Evolutionary conservation across 2,113 vertebrate genomes (phyloP).

Genomic region (Acinonyx jubatus): DNA sequence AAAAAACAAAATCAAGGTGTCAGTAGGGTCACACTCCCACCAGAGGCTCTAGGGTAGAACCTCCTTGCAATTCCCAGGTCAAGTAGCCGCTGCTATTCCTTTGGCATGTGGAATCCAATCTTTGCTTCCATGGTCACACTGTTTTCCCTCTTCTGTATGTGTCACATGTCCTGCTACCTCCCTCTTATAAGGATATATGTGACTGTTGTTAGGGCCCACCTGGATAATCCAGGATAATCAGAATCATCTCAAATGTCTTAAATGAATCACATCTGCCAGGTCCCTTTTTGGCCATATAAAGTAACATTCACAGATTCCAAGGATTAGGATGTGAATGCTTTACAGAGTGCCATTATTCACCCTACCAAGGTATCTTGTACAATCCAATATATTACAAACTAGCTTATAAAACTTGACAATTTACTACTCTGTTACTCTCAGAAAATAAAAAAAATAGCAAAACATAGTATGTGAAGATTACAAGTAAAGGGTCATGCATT

Average conservation of each 20-base stretch:
- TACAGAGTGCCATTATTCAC: not conserved
- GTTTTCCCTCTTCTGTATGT: not conserved
- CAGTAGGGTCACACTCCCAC: not conserved
- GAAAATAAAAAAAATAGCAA: slow-evolving; percentile 34
- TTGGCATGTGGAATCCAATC: not conserved
- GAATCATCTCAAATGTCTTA: not conserved
- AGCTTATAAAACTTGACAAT: not conserved
- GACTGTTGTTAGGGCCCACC: not conserved
- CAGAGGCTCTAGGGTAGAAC: not conserved
- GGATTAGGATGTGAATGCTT: not conserved
- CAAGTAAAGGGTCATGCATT: not conserved
- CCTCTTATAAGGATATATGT: not conserved
- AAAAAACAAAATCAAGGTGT: not conserved
- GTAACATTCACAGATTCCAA: not conserved
- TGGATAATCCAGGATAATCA: not conserved
- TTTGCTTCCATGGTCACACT: not conserved
- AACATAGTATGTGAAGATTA: not conserved
- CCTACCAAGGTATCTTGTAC: not conserved
- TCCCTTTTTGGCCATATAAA: not conserved
- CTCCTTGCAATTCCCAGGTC: not conserved
- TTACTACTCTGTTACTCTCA: not conserved
- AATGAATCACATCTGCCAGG: not conserved
- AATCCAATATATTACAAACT: not conserved
- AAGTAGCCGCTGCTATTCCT: not conserved
- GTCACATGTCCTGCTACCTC: not conserved